Evolutionary conservation across 2,888 invertebrate genomes (phyloP), one percentile per base, ranked within the genome.

Genomic region (Malacosoma neustria): DNA sequence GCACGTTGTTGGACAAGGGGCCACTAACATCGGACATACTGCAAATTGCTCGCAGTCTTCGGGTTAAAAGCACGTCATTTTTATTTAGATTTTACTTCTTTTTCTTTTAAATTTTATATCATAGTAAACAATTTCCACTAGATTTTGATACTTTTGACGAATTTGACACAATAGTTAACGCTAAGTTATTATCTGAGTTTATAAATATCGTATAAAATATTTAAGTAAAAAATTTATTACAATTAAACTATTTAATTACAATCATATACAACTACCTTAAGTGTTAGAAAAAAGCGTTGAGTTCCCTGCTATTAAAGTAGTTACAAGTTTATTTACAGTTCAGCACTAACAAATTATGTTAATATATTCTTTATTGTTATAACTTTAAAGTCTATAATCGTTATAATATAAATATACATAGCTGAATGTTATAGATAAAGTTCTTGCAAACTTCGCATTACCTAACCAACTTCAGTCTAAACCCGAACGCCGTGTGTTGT

Each of bases 281-380:
- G 32, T 35, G 34, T 29, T 11, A 11, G 33, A 14, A 43, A 40
- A 38, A 38, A 37, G 38, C 39, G 36, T 40, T 33, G 14, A 35
- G 33, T 7, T 36, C 36, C 40, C 37, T 38, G 42, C 43, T 36
- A 38, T 43, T n/a, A 38, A 39, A 34, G 35, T 30, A 22, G 33
- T 34, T 38, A 40, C 39, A 35, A 40, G 32, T 32, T 32, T 37
- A 39, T 29, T 14, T 32, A 13, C 11, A 5, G 11, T 13, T n/a
- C 15, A 15, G 30, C 30, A 29, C 33, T 30, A 11, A 4, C 32
- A 11, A 5, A 3, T 14, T n/a, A 6, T 11, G 2, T 1, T 7
- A 11, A 6, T 9, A n/a, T 13, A 12, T 5, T 13, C 33, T 7
- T 32, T 35, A 35, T n/a, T 6, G 0, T 1, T 1, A 3, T 3